Base-by-base conservation (phyloP, 2,797 vertebrate genomes). In the Cheirogaleus major region DNA sequence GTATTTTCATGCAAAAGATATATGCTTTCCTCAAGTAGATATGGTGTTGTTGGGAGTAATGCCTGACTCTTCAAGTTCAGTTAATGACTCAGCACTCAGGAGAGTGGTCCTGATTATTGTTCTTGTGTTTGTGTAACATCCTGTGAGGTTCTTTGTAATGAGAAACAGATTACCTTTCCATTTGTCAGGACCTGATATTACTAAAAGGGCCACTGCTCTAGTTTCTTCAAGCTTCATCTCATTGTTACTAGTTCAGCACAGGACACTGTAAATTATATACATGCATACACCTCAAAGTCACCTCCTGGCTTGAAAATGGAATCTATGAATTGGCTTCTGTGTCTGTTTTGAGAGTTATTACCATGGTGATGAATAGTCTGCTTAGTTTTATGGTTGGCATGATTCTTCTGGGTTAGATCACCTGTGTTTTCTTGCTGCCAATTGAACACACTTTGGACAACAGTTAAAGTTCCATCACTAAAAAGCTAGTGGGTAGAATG, bases 321-420 rank as follows among this genome's bases (percentile, higher is more conserved):
- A 57, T 89, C 82, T 86, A 30, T 95, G 95, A 91, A 93, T 89
- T 76, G 96, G 84, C 88, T 96, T 93, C 91, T 79, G 11, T 96
- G 95, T 98, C 94, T 98, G 94, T 98, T 98, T 98, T 92, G 92
- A 32, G 95, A 76, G 63, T 87, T 84, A 98, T 98, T 98, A 96
- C 97, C 97, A 95, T 98, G 97, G 98, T 83, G 97, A 98, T 97
- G 95, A 98, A 97, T 97, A 73, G 93, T 93, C 95, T 89, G 78
- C 67, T 93, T 13, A 12, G 86, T 96, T 57, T 59, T 13, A 2
- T 9, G 25, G 25, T 73, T 95, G 96, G 93, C 70, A 14, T 9
- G 84, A 72, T 78, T 95, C 89, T 93, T 67, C 14, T 61, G 1
- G 30, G 12, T 76, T n/a, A 89, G 57, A 48, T 84, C 61, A 22